These are phyloP conservation scores for Pteria penguin DNA, from an alignment of 2,888 invertebrate species.

Conservation along the genomic window DNA sequence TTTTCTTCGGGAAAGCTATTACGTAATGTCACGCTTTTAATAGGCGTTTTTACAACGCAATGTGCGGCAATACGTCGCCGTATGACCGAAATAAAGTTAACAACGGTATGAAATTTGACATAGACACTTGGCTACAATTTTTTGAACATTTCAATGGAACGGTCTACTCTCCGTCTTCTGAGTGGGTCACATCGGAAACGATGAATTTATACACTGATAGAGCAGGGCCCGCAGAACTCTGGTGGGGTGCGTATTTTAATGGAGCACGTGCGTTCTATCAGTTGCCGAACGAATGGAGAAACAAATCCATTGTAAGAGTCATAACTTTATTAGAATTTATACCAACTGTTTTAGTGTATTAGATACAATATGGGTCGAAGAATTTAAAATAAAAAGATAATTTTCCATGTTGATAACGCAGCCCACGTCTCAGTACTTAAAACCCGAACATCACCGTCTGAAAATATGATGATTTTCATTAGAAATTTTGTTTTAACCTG, in stretches of 20 bases:
- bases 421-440: slow-evolving; percentile 11
- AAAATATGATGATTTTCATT: slow-evolving; percentile 5
- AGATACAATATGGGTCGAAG: neutral
- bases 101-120: slow-evolving; percentile 16
- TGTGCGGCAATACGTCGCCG: slow-evolving; percentile 9
- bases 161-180: neutral
- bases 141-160: slow-evolving; percentile 26
- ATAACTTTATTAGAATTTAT: neutral
- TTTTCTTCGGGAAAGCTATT: slow-evolving; percentile 26
- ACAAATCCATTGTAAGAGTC: neutral
- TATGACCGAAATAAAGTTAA: slow-evolving; percentile 10
- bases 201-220: slow-evolving; percentile 21
- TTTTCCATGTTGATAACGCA: slow-evolving; percentile 1
- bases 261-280: slow-evolving; percentile 12
- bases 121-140: slow-evolving; percentile 19
- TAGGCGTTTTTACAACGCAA: slow-evolving; percentile 30
- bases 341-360: neutral
- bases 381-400: neutral
- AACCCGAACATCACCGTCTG: slow-evolving; percentile 10
- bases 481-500: neutral
- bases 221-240: slow-evolving; percentile 15
- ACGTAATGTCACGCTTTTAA: slow-evolving; percentile 21
- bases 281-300: neutral
- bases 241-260: slow-evolving; percentile 6
- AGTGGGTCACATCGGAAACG: neutral